Percentiles rank a stretch among this genome's conserved stretches.
phyloP scores from a whole-genome alignment of 2,888 invertebrate species.

The Limenitis arthemis region DNA sequence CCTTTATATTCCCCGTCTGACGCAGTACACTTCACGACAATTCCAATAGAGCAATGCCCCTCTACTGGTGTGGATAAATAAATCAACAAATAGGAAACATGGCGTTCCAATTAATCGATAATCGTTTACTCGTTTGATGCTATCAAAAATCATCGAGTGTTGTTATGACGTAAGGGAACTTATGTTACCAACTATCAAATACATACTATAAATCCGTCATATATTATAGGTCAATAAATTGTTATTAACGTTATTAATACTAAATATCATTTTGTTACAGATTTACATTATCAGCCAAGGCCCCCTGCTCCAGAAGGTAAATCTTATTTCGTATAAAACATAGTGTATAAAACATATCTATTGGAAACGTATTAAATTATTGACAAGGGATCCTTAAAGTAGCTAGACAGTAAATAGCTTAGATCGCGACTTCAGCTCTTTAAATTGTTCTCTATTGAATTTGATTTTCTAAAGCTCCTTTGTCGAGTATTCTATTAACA shows the following conservation, averaged over 20 bases:
- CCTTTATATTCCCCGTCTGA: too few relatives aligned
- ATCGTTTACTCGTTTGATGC: too few relatives aligned
- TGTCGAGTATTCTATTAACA: conserved; percentile 13
- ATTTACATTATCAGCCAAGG: conserved; percentile 76
- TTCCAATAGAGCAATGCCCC: too few relatives aligned
- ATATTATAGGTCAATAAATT: neutral
- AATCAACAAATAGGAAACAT: too few relatives aligned
- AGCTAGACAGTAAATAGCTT: neutral
- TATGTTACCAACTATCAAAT: too few relatives aligned
- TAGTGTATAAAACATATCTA: neutral
- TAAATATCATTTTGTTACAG: conserved; percentile 62
- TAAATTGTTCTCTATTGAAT: conserved; percentile 6
- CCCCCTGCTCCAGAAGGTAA: conserved; percentile 76
- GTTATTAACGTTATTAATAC: conserved; percentile 3
- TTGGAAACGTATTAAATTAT: conserved; percentile 13
- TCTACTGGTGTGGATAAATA: too few relatives aligned
- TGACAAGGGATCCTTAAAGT: neutral
- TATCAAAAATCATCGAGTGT: too few relatives aligned
- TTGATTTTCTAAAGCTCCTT: conserved; percentile 10
- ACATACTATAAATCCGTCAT: neutral
- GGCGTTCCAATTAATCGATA: too few relatives aligned
- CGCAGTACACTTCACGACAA: too few relatives aligned
- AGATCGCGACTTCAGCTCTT: conserved; percentile 7
- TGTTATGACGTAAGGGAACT: too few relatives aligned
- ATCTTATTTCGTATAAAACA: conserved; percentile 18